Evolutionary conservation across 2,113 vertebrate genomes (phyloP).

Genomic region (Semnornis frantzii): DNA sequence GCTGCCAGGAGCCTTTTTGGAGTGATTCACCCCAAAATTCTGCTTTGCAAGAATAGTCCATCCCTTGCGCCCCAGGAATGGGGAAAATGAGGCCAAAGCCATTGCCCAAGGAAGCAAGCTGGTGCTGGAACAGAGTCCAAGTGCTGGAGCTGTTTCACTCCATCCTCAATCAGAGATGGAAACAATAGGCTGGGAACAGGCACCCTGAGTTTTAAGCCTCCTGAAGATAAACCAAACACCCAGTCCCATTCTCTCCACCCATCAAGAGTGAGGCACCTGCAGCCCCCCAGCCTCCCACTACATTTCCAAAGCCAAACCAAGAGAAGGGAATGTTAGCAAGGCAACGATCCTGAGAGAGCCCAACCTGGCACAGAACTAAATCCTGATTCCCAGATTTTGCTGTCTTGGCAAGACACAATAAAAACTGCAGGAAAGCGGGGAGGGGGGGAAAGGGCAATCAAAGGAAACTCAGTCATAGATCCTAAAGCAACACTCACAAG

Average conservation of each 20-base stretch:
- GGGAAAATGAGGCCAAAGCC: not conserved
- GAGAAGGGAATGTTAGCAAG: not conserved
- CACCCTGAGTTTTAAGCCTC: not conserved
- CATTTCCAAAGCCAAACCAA: not conserved
- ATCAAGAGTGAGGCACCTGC: not conserved
- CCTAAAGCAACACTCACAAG: not conserved
- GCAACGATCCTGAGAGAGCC: not conserved
- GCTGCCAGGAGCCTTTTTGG: not conserved
- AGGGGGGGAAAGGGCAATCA: not conserved
- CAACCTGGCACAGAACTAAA: not conserved
- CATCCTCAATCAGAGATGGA: too few species aligned
- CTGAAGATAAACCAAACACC: not conserved
- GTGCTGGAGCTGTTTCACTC: rapidly evolving
- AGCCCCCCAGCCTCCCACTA: not conserved
- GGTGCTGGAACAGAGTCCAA: not conserved
- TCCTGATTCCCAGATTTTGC: not conserved
- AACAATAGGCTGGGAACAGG: not conserved
- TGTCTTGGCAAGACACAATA: not conserved
- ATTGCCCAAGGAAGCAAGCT: rapidly evolving
- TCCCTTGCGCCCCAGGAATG: rapidly evolving
- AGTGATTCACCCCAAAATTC: rapidly evolving
- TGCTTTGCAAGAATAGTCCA: not conserved
- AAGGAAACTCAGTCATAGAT: not conserved
- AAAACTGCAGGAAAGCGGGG: not conserved
- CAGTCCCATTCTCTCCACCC: not conserved